Percentiles rank a stretch among this genome's conserved stretches.
Conservation (phyloP, 2,888 invertebrate genomes). For the Caenorhabditis becei region DNA sequence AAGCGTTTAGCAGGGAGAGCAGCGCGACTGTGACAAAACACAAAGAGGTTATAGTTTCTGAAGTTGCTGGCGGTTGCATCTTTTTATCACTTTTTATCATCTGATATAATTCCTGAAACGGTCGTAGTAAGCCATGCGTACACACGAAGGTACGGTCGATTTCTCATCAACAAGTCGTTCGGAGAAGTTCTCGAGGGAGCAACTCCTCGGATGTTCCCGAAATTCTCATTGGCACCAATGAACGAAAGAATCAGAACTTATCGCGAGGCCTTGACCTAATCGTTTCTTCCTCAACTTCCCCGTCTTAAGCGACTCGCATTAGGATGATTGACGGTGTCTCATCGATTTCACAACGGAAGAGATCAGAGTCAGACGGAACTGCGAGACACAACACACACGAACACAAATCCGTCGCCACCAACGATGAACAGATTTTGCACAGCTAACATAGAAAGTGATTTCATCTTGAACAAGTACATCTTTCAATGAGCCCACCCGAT, state of each 20-base stretch:
- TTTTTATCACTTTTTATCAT: neutral
- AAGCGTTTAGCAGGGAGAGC: too few species aligned
- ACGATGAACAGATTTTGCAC: slow-evolving; percentile 5
- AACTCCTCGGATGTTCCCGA: neutral
- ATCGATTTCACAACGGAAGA: slow-evolving; percentile 2
- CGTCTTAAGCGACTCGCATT: neutral
- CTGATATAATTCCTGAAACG: neutral
- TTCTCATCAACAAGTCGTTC: neutral
- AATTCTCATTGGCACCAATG: neutral
- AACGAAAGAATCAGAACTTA: neutral
- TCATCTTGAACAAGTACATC: neutral
- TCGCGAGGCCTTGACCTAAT: slow-evolving; percentile 11
- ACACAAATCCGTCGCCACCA: slow-evolving; percentile 3
- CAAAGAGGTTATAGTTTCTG: neutral
- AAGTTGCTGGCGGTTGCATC: neutral
- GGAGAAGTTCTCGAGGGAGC: too few species aligned
- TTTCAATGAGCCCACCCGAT: neutral
- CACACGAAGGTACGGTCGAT: neutral
- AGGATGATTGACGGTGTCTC: slow-evolving; percentile 1
- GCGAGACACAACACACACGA: neutral
- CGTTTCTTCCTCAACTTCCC: neutral
- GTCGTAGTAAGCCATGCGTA: slow-evolving; percentile 6
- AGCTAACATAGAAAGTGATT: slow-evolving; percentile 5
- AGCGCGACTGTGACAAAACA: neutral
- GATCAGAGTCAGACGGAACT: neutral